A percentile compares a stretch with the other conserved stretches of the same genome.
phyloP scores from a whole-genome alignment of 2,113 vertebrate species.

The Hippocampus abdominalis region DNA sequence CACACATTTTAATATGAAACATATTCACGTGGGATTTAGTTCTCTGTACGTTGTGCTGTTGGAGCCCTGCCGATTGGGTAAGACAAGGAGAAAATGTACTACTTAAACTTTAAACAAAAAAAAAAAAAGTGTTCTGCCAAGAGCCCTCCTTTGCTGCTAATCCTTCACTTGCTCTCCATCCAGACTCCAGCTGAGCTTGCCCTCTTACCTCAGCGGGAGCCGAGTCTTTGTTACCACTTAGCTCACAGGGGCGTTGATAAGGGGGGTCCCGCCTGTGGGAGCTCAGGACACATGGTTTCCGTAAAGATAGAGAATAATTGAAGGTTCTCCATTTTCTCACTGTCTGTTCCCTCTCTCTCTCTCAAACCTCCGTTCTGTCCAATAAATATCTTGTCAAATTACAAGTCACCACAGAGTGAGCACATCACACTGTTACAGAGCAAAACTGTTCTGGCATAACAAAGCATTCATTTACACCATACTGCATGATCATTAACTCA shows the following conservation, averaged over 20 bases:
- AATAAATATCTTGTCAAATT: not conserved
- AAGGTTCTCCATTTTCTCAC: not conserved
- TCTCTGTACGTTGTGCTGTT: not conserved
- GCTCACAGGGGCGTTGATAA: slow-evolving; percentile 59
- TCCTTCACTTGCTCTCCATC: slow-evolving; percentile 22
- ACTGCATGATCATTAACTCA: too few species aligned
- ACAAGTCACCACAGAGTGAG: not conserved
- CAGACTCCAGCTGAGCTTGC: slow-evolving; percentile 30
- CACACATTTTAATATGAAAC: not conserved
- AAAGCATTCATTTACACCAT: not conserved
- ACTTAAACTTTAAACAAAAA: not conserved
- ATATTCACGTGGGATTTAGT: not conserved
- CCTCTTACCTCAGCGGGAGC: slow-evolving; percentile 51
- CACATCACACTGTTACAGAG: not conserved
- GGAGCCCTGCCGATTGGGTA: not conserved
- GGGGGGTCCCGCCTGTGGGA: slow-evolving; percentile 20
- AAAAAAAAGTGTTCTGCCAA: not conserved
- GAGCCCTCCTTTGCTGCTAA: slow-evolving; percentile 7
- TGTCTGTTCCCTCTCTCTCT: not conserved
- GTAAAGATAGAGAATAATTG: slow-evolving; percentile 53
- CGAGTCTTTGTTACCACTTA: slow-evolving; percentile 44
- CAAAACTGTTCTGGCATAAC: not conserved
- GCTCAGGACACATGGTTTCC: slow-evolving; percentile 66
- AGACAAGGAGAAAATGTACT: not conserved
- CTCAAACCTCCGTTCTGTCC: not conserved